Conservation (phyloP, 2,113 vertebrate species). For the Myiozetetes cayanensis region DNA sequence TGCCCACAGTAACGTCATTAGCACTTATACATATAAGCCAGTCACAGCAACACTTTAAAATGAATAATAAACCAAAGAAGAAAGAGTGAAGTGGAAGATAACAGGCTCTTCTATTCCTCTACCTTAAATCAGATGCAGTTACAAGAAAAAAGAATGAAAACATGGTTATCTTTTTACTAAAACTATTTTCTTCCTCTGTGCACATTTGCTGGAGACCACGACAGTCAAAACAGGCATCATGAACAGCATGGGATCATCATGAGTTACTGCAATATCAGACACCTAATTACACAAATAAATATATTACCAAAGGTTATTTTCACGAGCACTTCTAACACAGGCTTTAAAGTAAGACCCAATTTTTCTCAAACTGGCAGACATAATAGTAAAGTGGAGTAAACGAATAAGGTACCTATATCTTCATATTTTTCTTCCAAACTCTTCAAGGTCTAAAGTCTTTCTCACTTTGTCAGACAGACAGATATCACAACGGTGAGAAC, state of each 20-base stretch:
- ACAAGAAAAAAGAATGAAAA: background rate
- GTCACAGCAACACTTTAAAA: background rate
- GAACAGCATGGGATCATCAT: background rate
- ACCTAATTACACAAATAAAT: background rate
- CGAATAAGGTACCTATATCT: background rate
- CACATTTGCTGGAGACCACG: background rate
- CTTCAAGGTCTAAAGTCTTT: background rate
- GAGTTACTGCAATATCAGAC: background rate
- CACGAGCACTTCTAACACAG: background rate
- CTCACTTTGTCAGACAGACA: background rate
- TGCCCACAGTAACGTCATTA: background rate
- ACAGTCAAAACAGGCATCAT: background rate
- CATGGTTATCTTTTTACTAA: background rate
- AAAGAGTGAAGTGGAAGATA: background rate
- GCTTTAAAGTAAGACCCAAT: background rate
- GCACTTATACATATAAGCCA: background rate
- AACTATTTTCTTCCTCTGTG: background rate
- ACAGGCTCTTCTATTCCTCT: background rate
- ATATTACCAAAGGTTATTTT: background rate
- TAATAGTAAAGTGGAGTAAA: background rate
- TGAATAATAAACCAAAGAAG: background rate
- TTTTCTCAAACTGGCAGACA: background rate
- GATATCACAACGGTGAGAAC: background rate
- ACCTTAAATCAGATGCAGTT: background rate
- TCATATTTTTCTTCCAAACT: background rate